Base-by-base conservation (phyloP, 2,113 vertebrate genomes). In the Scalopus aquaticus region DNA sequence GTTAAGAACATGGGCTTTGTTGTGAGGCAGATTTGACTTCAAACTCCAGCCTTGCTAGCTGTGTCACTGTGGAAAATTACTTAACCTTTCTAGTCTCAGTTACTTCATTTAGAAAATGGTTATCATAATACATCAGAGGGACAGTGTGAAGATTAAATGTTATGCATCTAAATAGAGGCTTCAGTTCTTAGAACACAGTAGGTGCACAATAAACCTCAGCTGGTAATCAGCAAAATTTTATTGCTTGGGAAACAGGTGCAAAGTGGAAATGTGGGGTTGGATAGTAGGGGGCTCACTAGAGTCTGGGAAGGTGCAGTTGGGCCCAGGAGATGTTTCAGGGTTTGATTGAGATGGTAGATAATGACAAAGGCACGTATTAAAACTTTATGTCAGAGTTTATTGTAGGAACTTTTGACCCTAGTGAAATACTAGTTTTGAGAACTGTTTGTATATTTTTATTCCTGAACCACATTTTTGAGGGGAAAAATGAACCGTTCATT, bases 301-400 rank as follows among this genome's bases (percentile, higher is more conserved):
- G 39, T 11, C 56, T 78, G n/a, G 64, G 69, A 39, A 56, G 54
- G 84, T 58, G 9, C 65, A 28, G 0, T 3, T 10, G 30, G 49
- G 73, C 28, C 9, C 62, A 51, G 39, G 28, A 76, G 19, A 56
- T 10, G 0, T 70, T 62, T 67, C 10, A 44, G 24, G 44, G 72
- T n/a, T 16, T 78, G 73, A 64, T 19, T 78, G 46, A 64, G 58
- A 39, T 44, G 9, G 49, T 64, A 16, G 46, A 42, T 89, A 11
- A 67, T 84, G 81, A 83, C 74, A 96, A 76, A 58, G 72, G 35
- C 37, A 85, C 74, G 58, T 70, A 37, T 73, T 79, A 79, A 87
- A 95, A 79, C 39, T 72, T 58, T 58, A 73, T 69, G 82, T 95
- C 42, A 37, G 80, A 84, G 60, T 83, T 85, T 89, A 87, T 94